Base-by-base conservation (phyloP, 2,888 invertebrate genomes). In the Luperina testacea region DNA sequence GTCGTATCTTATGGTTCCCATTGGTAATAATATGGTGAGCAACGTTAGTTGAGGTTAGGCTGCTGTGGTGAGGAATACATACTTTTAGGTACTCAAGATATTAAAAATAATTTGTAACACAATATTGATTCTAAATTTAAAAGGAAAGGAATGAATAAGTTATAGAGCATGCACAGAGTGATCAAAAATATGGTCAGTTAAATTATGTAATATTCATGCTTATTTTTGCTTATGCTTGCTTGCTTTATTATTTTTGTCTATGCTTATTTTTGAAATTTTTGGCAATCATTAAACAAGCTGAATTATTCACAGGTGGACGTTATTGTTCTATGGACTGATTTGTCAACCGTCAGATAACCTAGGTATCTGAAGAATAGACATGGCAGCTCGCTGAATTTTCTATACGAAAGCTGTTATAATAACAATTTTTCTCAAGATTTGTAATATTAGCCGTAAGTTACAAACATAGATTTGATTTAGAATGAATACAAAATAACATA, bases 1-100 rank as follows among this genome's bases (percentile, higher is more conserved):
- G 68, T 20, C 65, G 72, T 81, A 83, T 67, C 76, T 83, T 84
- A 72, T 74, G 67, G 67, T 42, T 20, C 0, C 27, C 59, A 64
- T 72, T 24, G 53, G 72, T 73, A 51, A 71, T 63, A 53, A 63
- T 71, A 67, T 68, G 20, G 24, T 38, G 6, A 38, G 20, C 20
- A 61, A 11, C 6, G 59, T 74, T 48, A 38, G 15, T n/a, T 20
- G 13, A 42, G 45, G 45, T 8, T 51, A 17, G 15, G 7, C 9
- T 38, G 9, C 7, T 38, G 11, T 38, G 17, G 45, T 17, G 32
- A 27, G 13, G 24, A n/a, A 59, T 59, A 68, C 45, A 48, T 45
- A 20, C n/a, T 8, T 27, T 51, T 38, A n/a, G n/a, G n/a, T n/a
- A 48, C 32, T 67, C 32, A 48, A 15, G 27, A 20, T 48, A 20